Base-by-base conservation (phyloP, 1,140 invertebrate genomes). In the Zaprionus gabonicus region DNA sequence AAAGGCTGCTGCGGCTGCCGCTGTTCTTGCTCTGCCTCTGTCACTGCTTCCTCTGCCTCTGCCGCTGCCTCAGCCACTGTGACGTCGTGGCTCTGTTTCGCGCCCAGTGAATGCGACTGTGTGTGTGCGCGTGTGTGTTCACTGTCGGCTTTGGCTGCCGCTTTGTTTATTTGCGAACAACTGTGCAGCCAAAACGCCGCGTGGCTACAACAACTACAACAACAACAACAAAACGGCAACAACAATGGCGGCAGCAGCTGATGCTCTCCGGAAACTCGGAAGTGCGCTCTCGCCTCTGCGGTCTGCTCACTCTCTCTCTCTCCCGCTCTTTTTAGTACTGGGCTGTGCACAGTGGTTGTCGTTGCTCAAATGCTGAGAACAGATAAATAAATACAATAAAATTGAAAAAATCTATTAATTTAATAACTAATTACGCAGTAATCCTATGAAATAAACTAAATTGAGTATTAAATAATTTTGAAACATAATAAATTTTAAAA, bases 101-200 rank as follows among this genome's bases (percentile, higher is more conserved):
- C 17, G 17, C 28, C 15, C 12, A 23, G 20, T 31, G 59, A 67
- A 13, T 63, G 60, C 53, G 53, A 38, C 49, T 56, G 55, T 66
- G 27, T 58, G 28, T 75, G 51, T 57, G 20, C 38, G 10, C 7
- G 28, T 69, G 51, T 56, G 58, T 15, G 57, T 44, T 57, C 53
- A 20, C 74, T 78, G 72, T 82, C 72, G 80, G 65, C 76, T 77
- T 71, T 74, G 80, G 46, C 67, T 38, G 57, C 80, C 64, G 80
- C 73, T 78, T 86, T 86, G 83, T 87, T 86, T 87, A 86, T 86
- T 86, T 86, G 83, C 76, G 69, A 84, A 86, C 67, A 71, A 79
- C 64, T 63, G 71, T 73, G 80, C 83, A 82, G 83, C 58, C 77
- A 74, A 49, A 49, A 57, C 63, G 71, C 60, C 58, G 79, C 63